Conservation (phyloP, 64 coral and sea anemone species). For the Stichodactyla mertensii region DNA sequence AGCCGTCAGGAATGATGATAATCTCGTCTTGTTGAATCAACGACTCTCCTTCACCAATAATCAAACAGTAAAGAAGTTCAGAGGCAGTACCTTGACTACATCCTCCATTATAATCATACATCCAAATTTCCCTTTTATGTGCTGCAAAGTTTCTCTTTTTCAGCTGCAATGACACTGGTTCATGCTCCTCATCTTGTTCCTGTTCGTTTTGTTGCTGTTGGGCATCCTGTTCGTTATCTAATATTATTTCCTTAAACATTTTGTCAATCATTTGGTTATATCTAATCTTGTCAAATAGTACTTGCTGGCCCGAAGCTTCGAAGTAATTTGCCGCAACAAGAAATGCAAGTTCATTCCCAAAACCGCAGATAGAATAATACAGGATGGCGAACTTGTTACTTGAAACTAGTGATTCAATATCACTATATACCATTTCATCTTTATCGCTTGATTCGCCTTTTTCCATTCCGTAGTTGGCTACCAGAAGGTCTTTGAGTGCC, state of each 20-base stretch:
- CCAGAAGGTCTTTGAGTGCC: conserved; percentile 24
- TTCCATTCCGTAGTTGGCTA: neutral
- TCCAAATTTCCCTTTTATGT: neutral
- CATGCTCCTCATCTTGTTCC: neutral
- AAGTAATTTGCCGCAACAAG: neutral
- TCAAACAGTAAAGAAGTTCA: neutral
- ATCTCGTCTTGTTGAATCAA: neutral
- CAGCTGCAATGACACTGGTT: neutral
- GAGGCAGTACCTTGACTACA: neutral
- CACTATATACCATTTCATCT: neutral
- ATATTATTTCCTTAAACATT: neutral
- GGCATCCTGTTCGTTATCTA: neutral
- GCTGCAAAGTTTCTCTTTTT: neutral
- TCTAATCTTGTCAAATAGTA: neutral
- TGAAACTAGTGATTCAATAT: neutral
- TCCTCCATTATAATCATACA: neutral
- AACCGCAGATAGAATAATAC: neutral
- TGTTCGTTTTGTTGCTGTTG: neutral
- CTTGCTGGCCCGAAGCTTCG: neutral
- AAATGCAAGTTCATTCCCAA: neutral
- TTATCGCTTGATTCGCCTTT: neutral
- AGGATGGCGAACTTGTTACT: neutral
- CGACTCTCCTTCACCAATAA: neutral
- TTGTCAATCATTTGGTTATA: neutral
- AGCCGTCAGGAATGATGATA: neutral